phyloP scores from a whole-genome alignment of 2,113 vertebrate species.

The Lagopus leucura region DNA sequence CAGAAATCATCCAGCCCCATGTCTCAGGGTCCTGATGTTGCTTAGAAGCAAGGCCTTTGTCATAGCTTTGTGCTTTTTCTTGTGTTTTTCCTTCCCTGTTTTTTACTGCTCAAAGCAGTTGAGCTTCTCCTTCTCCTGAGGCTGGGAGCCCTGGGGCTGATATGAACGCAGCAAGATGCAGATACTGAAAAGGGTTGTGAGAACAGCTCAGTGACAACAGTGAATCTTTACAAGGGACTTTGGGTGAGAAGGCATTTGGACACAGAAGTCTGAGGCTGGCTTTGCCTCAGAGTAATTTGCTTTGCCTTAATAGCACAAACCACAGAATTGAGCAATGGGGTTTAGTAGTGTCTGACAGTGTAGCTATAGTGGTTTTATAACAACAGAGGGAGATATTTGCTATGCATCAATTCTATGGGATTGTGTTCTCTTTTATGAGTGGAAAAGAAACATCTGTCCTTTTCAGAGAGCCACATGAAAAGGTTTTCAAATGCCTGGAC shows the following conservation, averaged over 20 bases:
- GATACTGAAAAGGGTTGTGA: neutral
- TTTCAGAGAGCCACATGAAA: neutral
- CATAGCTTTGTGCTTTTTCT: rapidly evolving
- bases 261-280: neutral
- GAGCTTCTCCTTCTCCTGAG: neutral
- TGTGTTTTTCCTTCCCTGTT: neutral
- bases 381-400: neutral
- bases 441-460: neutral
- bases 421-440: neutral
- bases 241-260: neutral
- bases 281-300: slow-evolving; percentile 13
- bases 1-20: neutral
- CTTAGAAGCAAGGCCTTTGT: neutral
- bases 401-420: neutral
- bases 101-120: neutral
- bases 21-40: neutral
- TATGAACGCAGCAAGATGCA: neutral
- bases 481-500: neutral
- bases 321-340: neutral
- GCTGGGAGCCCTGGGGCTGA: neutral
- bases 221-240: neutral
- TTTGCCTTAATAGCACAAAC: neutral
- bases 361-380: neutral
- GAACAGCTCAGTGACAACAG: neutral
- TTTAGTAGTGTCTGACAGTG: neutral